Evolutionary conservation across 64 coral and sea anemone genomes (phyloP).

Genomic region (Stichodactyla mertensii): DNA sequence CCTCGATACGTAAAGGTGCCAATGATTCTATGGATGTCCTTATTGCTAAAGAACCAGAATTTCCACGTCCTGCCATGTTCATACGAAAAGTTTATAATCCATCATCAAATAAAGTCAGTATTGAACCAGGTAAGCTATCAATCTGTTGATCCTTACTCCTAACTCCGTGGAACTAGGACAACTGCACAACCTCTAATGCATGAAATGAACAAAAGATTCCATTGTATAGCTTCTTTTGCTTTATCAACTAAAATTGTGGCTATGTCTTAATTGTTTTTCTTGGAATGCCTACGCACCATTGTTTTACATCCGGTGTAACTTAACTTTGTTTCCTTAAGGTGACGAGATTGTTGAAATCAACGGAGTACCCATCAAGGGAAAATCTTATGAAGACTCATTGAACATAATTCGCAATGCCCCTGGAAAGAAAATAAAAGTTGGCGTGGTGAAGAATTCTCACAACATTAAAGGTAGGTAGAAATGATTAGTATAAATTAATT

Average conservation of each 20-base stretch:
- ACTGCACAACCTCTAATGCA: too few relatives aligned
- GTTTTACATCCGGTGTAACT: too few relatives aligned
- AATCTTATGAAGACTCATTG: conserved; percentile 8
- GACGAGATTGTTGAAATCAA: conserved; percentile 27
- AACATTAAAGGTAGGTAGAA: conserved; percentile 10
- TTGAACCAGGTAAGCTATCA: background rate
- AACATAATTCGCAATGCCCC: conserved; percentile 4
- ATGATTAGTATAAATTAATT: background rate
- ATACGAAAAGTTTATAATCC: conserved; percentile 15
- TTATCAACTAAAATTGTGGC: background rate
- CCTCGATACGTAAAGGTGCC: background rate
- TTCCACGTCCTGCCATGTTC: conserved; percentile 24
- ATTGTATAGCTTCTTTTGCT: background rate
- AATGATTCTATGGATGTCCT: conserved; percentile 8
- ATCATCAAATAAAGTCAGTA: background rate
- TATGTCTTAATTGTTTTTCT: too few relatives aligned
- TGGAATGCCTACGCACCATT: too few relatives aligned
- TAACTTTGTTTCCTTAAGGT: background rate
- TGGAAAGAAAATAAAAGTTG: conserved; percentile 15
- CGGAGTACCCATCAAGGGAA: conserved; percentile 14
- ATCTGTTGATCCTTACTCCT: too few relatives aligned
- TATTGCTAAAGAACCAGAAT: conserved; percentile 21
- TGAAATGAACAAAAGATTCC: too few relatives aligned
- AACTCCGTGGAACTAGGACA: too few relatives aligned
- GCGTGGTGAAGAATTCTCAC: conserved; percentile 13